phyloP scores from a whole-genome alignment of 2,888 invertebrate genomes.

The Napeogenes inachia region DNA sequence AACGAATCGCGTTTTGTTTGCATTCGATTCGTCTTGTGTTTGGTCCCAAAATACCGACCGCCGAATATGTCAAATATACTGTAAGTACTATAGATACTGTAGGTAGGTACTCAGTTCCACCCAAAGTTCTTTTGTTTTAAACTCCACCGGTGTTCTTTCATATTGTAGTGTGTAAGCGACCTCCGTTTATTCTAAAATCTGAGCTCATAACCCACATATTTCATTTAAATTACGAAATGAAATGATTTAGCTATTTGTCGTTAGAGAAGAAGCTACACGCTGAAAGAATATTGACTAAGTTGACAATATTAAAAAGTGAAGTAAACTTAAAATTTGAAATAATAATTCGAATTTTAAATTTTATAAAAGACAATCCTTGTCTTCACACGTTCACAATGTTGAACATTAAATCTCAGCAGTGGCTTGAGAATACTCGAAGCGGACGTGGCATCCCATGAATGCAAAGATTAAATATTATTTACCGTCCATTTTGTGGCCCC shows the following conservation, averaged over 20 bases:
- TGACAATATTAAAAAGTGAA: too few species aligned
- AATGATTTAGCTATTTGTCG: background rate
- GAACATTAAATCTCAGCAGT: constrained; percentile 15
- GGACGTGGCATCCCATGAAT: constrained; percentile 26
- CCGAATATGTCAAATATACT: constrained; percentile 4
- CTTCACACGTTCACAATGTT: constrained; percentile 18
- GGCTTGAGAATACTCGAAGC: constrained; percentile 20
- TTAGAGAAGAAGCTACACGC: too few species aligned
- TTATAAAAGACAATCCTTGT: too few species aligned
- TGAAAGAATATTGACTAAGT: too few species aligned
- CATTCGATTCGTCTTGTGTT: constrained; percentile 19
- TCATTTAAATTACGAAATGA: background rate
- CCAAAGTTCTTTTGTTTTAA: constrained; percentile 3
- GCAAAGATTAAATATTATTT: constrained; percentile 29
- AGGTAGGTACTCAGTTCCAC: background rate
- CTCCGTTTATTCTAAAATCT: background rate
- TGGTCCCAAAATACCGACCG: constrained; percentile 18
- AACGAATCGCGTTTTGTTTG: constrained; percentile 17
- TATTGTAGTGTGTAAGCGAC: background rate
- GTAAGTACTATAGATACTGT: too few species aligned
- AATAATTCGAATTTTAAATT: too few species aligned
- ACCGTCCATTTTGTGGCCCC: constrained; percentile 92
- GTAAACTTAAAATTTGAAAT: too few species aligned
- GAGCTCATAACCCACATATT: background rate
- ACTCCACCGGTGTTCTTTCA: background rate